Conservation (phyloP, 2,113 vertebrate species). For the Cnemophilus loriae region DNA sequence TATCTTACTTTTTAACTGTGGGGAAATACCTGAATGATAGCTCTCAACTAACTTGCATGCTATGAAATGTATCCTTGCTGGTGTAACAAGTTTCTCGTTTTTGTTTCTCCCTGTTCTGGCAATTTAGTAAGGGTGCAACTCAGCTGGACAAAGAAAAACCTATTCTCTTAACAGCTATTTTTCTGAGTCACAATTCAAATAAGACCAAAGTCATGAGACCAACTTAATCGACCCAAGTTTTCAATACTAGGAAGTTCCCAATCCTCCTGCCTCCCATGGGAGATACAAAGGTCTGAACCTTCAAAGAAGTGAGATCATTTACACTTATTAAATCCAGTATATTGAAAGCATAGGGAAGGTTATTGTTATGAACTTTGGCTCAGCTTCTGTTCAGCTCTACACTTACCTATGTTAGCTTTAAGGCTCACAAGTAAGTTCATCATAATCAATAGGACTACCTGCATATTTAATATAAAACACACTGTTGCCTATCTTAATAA, state of each 20-base stretch:
- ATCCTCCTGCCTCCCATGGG: accelerated
- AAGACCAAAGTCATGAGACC: background rate
- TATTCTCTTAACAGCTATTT: background rate
- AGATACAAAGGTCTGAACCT: background rate
- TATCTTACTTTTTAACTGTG: background rate
- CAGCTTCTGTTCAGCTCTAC: background rate
- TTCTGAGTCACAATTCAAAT: background rate
- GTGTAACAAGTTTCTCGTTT: background rate
- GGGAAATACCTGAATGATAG: background rate
- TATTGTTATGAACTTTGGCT: background rate
- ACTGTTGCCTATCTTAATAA: background rate
- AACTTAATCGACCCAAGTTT: background rate
- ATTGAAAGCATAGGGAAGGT: background rate
- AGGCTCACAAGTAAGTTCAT: background rate
- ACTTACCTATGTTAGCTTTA: background rate
- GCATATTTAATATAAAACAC: background rate
- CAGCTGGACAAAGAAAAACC: background rate
- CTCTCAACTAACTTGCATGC: background rate
- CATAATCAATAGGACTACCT: background rate
- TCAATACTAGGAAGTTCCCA: background rate
- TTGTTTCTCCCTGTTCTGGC: background rate
- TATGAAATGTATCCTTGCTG: background rate
- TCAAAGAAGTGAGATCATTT: background rate
- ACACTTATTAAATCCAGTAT: background rate
- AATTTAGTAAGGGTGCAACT: background rate